A percentile compares a stretch with the other conserved stretches of the same genome.
Conservation (phyloP, 1,140 invertebrate species). For the Drosophila nigrodunni region DNA sequence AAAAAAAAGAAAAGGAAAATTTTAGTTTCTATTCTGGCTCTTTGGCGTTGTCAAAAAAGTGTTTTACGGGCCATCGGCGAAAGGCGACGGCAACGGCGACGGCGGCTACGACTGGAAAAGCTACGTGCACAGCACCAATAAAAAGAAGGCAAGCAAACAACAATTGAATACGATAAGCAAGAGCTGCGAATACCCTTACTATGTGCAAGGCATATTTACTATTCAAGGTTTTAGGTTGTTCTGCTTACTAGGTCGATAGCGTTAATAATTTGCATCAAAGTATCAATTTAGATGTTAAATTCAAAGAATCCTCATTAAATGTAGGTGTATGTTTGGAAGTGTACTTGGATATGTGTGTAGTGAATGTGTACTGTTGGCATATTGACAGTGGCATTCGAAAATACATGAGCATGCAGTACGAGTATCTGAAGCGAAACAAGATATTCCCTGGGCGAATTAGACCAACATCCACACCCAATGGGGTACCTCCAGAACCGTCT, state of each 20-base stretch:
- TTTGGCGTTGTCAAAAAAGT: constrained; percentile 27
- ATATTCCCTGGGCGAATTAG: constrained; percentile 30
- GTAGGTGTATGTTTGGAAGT: too few species aligned
- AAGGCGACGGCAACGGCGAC: not conserved
- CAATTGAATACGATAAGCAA: constrained; percentile 13
- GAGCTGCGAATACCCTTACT: constrained; percentile 9
- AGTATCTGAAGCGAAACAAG: constrained; percentile 26
- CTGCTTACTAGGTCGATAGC: not conserved
- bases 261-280: not conserved
- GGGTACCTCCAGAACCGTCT: not conserved
- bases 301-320: not conserved
- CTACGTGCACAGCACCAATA: constrained; percentile 17
- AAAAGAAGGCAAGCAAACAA: constrained; percentile 4
- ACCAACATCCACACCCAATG: constrained; percentile 9
- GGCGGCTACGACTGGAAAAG: not conserved
- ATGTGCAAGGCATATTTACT: not conserved
- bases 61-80: constrained; percentile 24
- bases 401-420: constrained; percentile 21
- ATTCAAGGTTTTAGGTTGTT: not conserved
- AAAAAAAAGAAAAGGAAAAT: not conserved
- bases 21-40: constrained; percentile 27
- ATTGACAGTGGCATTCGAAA: constrained; percentile 32
- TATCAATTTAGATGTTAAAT: not conserved
- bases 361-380: constrained; percentile 11
- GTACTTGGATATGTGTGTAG: not conserved